These are phyloP conservation scores for Trachelus stipa DNA, from an alignment of 2,888 invertebrate species.

Conservation along the genomic window DNA sequence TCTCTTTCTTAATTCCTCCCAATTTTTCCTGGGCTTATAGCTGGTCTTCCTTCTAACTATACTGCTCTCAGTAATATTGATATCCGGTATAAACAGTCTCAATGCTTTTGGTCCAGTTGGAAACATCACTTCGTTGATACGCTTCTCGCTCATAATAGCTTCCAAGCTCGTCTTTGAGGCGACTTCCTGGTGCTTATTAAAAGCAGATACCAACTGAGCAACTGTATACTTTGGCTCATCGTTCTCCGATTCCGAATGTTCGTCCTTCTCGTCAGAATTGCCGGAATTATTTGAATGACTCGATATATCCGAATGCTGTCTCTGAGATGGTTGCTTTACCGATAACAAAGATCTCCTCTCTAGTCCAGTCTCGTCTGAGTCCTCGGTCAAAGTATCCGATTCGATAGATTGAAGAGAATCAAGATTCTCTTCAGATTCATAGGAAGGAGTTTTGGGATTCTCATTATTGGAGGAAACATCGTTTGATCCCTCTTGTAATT, in stretches of 20 bases:
- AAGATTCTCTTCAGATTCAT: slow-evolving; percentile 57
- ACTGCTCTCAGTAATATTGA: slow-evolving; percentile 61
- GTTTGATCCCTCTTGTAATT: neutral
- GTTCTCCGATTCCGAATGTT: slow-evolving; percentile 60
- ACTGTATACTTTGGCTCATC: slow-evolving; percentile 68
- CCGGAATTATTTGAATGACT: slow-evolving; percentile 58
- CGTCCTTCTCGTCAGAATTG: slow-evolving; percentile 61
- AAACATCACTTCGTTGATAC: slow-evolving; percentile 59
- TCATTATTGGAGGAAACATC: neutral
- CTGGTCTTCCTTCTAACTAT: slow-evolving; percentile 62
- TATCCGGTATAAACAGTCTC: slow-evolving; percentile 67
- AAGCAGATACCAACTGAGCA: slow-evolving; percentile 67
- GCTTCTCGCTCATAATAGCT: slow-evolving; percentile 64
- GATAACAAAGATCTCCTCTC: slow-evolving; percentile 27
- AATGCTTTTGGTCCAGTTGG: slow-evolving; percentile 68
- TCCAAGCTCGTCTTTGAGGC: slow-evolving; percentile 66
- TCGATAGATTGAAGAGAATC: slow-evolving; percentile 62
- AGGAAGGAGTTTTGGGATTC: slow-evolving; percentile 36
- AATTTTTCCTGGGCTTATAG: slow-evolving; percentile 63
- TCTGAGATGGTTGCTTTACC: slow-evolving; percentile 48
- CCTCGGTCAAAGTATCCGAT: slow-evolving; percentile 63
- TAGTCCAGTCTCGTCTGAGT: slow-evolving; percentile 54
- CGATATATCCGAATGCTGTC: slow-evolving; percentile 57
- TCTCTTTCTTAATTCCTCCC: slow-evolving; percentile 61
- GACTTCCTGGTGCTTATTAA: slow-evolving; percentile 68